Evolutionary conservation across 2,888 invertebrate genomes (phyloP).

Genomic region (Pardosa pseudoannulata): DNA sequence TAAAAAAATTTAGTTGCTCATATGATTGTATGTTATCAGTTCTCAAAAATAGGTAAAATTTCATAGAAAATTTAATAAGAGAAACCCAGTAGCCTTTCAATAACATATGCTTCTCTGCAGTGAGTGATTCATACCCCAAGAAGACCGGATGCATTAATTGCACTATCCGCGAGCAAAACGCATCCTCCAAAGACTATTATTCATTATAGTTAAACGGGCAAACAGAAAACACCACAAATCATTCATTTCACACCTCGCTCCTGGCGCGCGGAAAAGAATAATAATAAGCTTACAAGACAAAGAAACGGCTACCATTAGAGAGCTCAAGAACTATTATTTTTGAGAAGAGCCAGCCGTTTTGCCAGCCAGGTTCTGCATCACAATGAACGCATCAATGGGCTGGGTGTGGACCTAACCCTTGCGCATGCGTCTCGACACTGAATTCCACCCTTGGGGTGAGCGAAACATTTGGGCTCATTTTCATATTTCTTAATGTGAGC

Average conservation of each 20-base stretch:
- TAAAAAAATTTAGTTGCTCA: too few relatives aligned
- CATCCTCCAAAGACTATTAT: constrained; percentile 13
- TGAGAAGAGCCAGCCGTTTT: not conserved
- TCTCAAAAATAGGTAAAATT: too few relatives aligned
- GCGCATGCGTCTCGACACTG: constrained; percentile 37
- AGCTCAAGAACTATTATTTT: constrained; percentile 35
- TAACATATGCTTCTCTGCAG: too few relatives aligned
- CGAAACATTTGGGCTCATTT: constrained; percentile 17
- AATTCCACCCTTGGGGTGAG: constrained; percentile 5
- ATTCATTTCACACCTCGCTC: constrained; percentile 40
- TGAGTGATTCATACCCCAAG: not conserved
- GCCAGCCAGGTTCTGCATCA: constrained; percentile 40
- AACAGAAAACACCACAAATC: constrained; percentile 33
- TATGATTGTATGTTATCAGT: too few relatives aligned
- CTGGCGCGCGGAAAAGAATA: constrained; percentile 18
- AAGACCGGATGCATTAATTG: constrained; percentile 41
- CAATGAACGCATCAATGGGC: constrained; percentile 55
- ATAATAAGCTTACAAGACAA: constrained; percentile 40
- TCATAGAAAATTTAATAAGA: too few relatives aligned
- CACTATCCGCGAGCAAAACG: not conserved
- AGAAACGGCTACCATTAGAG: constrained; percentile 51
- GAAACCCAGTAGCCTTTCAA: too few relatives aligned
- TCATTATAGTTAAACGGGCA: constrained; percentile 48
- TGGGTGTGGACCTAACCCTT: constrained; percentile 54
- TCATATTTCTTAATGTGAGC: constrained; percentile 22